Evolutionary conservation across 2,888 invertebrate species (phyloP), one percentile per base, ranked within the genome.

Genomic region (Torymus auratus): DNA sequence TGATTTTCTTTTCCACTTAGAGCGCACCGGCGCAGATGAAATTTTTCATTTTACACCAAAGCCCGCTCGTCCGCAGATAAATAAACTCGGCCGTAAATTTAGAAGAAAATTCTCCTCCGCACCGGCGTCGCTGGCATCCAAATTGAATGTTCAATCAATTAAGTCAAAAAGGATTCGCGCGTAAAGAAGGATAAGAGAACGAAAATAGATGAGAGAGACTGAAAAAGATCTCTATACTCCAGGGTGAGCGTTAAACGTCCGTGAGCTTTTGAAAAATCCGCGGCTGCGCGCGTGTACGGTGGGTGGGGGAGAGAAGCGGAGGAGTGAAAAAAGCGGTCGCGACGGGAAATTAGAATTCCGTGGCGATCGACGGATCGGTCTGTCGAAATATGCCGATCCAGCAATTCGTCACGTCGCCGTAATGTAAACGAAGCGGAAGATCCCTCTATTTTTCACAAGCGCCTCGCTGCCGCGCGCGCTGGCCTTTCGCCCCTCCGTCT

Each of bases 361-460:
- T 20, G 76, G 73, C 83, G 84, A 85, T 84, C 84, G 82, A 85
- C 82, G 82, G 78, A 84, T 83, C 79, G 81, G 73, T 60, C 73
- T 76, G 83, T 83, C 84, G 85, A 84, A 84, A 85, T 83, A 83
- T 83, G 77, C 83, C 84, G 82, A 85, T 84, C 82, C 79, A 20
- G 61, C 83, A 69, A 84, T 84, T 81, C 67, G 76, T 82, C 83
- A 83, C 76, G 82, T 77, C 75, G 60, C 61, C 70, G 56, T 78
- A 81, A 82, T 84, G 80, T 81, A 83, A 83, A 84, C 81, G 84
- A 84, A 81, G 70, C 81, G 75, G 83, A 83, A 78, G 82, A 82
- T 81, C 80, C 81, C 79, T 70, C 81, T 78, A 83, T 85, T 85
- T 86, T 84, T 84, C 84, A 83, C 77, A 52, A 65, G 67, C 75